A percentile compares a stretch with the other conserved stretches of the same genome.
Conservation (phyloP, 2,797 vertebrate species). For the Acipenser ruthenus region DNA sequence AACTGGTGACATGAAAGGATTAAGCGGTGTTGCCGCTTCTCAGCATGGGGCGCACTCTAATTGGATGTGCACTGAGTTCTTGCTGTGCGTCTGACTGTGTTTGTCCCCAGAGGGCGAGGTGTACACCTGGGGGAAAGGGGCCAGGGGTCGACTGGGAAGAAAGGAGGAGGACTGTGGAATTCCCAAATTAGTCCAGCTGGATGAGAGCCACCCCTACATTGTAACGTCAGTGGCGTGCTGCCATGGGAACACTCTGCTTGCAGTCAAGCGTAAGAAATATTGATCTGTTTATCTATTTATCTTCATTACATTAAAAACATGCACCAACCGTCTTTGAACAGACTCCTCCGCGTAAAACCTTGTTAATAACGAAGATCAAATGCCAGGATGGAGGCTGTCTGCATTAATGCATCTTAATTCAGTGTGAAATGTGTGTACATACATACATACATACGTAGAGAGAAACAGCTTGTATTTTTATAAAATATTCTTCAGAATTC, state of each 20-base stretch:
- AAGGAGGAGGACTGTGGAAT: slow-evolving; percentile 82
- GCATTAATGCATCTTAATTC: background rate
- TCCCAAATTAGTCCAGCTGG: slow-evolving; percentile 78
- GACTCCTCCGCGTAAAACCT: background rate
- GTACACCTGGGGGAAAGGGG: slow-evolving; percentile 95
- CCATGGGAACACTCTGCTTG: slow-evolving; percentile 94
- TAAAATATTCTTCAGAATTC: background rate
- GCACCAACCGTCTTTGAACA: slow-evolving; percentile 31
- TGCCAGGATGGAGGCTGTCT: no score
- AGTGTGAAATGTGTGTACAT: background rate
- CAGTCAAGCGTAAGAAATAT: slow-evolving; percentile 82
- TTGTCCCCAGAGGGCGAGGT: slow-evolving; percentile 76
- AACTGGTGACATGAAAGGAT: background rate
- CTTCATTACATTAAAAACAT: background rate
- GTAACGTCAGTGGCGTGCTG: slow-evolving; percentile 94
- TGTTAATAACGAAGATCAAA: background rate
- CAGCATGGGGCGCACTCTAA: background rate
- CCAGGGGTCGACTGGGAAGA: slow-evolving; percentile 87
- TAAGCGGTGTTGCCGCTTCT: no score
- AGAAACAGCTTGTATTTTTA: background rate
- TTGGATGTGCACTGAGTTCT: background rate
- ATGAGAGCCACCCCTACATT: slow-evolving; percentile 75
- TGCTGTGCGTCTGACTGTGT: slow-evolving; percentile 4
- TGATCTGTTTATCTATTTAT: slow-evolving; percentile 7
- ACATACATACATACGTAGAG: background rate